Percentiles rank a stretch among this genome's conserved stretches.
Conservation (phyloP, 2,797 vertebrate genomes). For the Myotis pilosus region DNA sequence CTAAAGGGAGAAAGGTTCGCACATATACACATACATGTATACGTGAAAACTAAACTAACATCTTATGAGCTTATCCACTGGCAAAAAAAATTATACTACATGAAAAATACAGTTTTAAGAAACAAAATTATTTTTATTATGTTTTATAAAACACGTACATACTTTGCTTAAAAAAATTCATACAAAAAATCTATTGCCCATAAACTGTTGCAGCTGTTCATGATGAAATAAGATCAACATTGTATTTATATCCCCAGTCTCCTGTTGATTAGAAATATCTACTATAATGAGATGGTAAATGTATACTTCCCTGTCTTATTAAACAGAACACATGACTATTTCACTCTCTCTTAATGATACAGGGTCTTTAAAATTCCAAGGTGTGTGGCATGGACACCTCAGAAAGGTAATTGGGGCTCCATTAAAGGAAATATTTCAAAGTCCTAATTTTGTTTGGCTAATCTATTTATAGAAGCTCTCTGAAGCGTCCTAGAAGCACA, state of each 20-base stretch:
- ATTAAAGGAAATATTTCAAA: background rate
- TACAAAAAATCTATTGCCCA: background rate
- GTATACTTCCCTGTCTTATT: background rate
- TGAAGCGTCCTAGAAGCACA: background rate
- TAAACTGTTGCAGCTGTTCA: background rate
- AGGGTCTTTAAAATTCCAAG: background rate
- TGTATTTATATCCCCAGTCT: background rate
- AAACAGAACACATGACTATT: background rate
- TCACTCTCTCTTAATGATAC: background rate
- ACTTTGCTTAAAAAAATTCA: background rate
- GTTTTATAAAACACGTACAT: slow-evolving; percentile 12
- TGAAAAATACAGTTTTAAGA: slow-evolving; percentile 24
- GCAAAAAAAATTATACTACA: background rate
- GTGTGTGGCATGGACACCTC: background rate
- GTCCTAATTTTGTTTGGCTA: background rate
- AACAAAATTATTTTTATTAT: background rate
- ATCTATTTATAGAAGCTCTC: background rate
- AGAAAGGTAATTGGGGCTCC: background rate
- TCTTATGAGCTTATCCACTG: background rate
- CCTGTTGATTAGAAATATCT: background rate
- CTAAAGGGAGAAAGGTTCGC: background rate
- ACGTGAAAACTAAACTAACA: background rate
- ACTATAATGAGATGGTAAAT: background rate
- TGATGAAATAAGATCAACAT: background rate
- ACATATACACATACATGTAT: background rate